phyloP scores from a whole-genome alignment of 2,797 vertebrate species.

The Melanotaenia parkinsoni region DNA sequence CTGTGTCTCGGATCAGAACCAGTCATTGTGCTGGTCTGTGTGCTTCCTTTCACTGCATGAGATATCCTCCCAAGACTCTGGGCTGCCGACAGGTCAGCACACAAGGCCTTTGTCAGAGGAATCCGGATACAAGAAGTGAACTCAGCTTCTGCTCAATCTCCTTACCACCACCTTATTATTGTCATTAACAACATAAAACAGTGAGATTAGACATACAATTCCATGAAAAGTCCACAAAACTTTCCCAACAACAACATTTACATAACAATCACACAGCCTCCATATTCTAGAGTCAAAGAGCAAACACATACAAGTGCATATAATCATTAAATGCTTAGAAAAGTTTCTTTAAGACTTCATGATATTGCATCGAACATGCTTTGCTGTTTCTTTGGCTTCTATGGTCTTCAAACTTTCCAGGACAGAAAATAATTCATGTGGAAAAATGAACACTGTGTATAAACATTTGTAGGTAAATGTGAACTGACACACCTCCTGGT shows the following conservation, averaged over 20 bases:
- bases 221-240: background rate
- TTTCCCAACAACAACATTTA: background rate
- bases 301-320: no score
- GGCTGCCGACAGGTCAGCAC: constrained; percentile 56
- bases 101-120: constrained; percentile 39
- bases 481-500: background rate
- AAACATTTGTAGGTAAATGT: background rate
- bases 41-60: constrained; percentile 47
- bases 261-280: background rate
- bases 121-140: constrained; percentile 50
- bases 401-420: no score
- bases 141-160: constrained; percentile 39
- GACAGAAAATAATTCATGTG: background rate
- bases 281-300: no score
- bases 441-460: background rate
- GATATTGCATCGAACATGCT: no score
- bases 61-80: constrained; percentile 48
- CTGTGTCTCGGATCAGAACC: constrained; percentile 48
- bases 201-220: constrained; percentile 29
- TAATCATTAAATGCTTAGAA: no score
- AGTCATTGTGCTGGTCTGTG: constrained; percentile 41
- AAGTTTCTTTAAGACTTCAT: background rate
- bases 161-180: constrained; percentile 18
- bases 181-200: constrained; percentile 11
- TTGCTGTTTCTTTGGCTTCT: no score